Evolutionary conservation across 1,140 invertebrate species (phyloP), one percentile per base, ranked within the genome.

Genomic region (Drosophila bocki): DNA sequence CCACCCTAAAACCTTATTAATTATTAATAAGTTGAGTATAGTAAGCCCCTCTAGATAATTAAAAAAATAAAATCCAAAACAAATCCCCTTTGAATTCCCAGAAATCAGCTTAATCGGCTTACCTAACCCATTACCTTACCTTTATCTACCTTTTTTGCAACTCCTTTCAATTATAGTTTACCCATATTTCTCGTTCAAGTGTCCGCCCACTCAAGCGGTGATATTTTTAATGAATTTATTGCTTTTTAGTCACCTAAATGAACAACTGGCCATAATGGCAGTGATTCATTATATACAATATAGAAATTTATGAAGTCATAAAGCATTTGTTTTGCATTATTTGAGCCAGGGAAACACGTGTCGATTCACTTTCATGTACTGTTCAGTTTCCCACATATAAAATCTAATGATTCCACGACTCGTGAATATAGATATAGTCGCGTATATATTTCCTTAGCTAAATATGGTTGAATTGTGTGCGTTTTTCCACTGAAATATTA

Each of bases 401-500:
- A 75, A 70, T 58, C 22, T 65, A 69, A 74, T 75, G 64, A 75
- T 75, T 75, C 60, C 70, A 54, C 59, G 60, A 74, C 59, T 41
- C 17, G 37, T 33, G 44, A 22, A 44, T 44, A 68, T 65, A 41
- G 59, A 68, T 69, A 64, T 12, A 19, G 17, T 12, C 17, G 12
- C 13, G 19, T 54, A 53, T 53, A 13, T 53, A 53, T 67, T 69
- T 67, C 37, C 22, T 35, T 19, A n/a, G 33, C 60, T 74, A 74
- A 82, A 61, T 62, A 63, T 39, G 8, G 19, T 26, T 7, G 53
- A 56, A 62, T 42, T 32, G 5, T 68, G 42, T 54, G 44, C 22
- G 39, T 62, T 45, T 75, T 80, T 80, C 44, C 45, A 37, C 39
- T 33, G 71, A 83, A 80, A 59, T 65, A 68, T 78, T 86, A 82